These are phyloP conservation scores for Strigamia transsilvanica DNA, from an alignment of 2,888 invertebrate species.

Conservation along the genomic window DNA sequence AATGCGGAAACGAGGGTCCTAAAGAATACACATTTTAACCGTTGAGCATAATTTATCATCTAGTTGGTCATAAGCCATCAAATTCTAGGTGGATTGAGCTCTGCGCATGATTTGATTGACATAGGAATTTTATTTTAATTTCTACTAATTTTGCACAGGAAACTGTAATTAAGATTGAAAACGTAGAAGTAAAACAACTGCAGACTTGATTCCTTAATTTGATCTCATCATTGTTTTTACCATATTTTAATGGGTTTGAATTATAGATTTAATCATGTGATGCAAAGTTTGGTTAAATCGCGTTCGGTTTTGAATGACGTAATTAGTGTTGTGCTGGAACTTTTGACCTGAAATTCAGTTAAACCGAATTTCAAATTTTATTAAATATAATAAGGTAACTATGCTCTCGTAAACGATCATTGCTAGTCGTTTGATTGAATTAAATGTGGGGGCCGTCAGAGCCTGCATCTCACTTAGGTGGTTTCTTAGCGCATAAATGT, in stretches of 20 bases:
- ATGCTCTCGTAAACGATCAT: too few species aligned
- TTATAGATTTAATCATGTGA: neutral
- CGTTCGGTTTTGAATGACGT: too few species aligned
- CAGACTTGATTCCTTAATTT: neutral
- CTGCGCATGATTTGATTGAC: neutral
- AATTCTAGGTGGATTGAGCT: neutral
- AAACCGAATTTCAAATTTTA: too few species aligned
- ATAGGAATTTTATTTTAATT: conserved; percentile 33
- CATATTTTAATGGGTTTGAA: neutral
- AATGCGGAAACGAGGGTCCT: neutral
- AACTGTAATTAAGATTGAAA: conserved; percentile 20
- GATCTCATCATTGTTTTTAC: neutral
- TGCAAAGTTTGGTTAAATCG: too few species aligned
- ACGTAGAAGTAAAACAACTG: neutral
- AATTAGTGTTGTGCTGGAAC: too few species aligned
- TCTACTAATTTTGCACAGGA: neutral
- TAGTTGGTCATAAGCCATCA: neutral
- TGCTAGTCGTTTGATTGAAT: too few species aligned
- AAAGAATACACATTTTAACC: neutral
- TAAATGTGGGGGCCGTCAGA: too few species aligned
- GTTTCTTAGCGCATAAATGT: too few species aligned
- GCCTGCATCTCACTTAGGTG: too few species aligned
- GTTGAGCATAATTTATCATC: neutral
- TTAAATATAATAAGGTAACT: too few species aligned
- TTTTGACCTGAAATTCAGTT: too few species aligned